These are phyloP conservation scores for Agapostemon virescens DNA, from an alignment of 2,888 invertebrate species.

Conservation along the genomic window DNA sequence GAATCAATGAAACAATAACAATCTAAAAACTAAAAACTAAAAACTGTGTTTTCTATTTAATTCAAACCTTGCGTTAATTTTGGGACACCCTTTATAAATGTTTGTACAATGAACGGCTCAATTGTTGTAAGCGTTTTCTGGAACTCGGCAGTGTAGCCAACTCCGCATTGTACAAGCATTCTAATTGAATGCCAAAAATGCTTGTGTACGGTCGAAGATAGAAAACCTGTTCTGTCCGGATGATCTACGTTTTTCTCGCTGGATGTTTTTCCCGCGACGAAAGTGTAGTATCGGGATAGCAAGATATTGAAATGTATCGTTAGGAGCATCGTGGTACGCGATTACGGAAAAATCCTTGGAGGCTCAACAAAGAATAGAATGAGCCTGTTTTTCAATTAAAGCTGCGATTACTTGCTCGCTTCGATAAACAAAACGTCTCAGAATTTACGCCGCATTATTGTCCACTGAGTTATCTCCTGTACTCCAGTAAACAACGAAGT, in stretches of 20 bases:
- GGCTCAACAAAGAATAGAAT: background rate
- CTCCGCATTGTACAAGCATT: too few species aligned
- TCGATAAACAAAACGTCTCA: background rate
- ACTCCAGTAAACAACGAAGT: background rate
- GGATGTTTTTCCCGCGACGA: background rate
- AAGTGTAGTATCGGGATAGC: background rate
- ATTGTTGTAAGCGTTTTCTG: too few species aligned
- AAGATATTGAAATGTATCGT: background rate
- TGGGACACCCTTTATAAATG: too few species aligned
- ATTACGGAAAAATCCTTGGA: background rate
- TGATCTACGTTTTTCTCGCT: background rate
- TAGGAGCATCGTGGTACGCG: background rate
- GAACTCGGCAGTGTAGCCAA: too few species aligned
- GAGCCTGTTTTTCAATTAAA: constrained; percentile 18
- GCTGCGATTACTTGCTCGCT: background rate
- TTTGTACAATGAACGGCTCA: too few species aligned
- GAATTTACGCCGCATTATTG: background rate
- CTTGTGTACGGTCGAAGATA: too few species aligned
- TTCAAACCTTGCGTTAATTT: too few species aligned
- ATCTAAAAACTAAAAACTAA: too few species aligned
- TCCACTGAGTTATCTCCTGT: background rate
- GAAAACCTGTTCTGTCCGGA: background rate
- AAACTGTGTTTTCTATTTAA: too few species aligned
- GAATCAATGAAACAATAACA: too few species aligned
- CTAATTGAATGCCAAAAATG: too few species aligned